These are phyloP conservation scores for Aphidius colemani DNA, from an alignment of 2,888 invertebrate species.

Conservation along the genomic window DNA sequence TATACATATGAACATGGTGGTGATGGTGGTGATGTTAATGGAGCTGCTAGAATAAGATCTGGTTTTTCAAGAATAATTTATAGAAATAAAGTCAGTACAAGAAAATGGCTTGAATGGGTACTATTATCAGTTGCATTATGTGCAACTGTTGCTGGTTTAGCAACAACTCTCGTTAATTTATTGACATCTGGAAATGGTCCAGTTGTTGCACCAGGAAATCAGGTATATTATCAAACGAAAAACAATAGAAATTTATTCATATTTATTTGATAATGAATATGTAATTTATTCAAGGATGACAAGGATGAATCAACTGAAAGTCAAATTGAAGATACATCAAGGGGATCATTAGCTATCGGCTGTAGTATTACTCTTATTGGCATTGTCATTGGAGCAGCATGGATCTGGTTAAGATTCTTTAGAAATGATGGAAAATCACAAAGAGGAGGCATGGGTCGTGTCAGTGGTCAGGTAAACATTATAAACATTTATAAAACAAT, in stretches of 20 bases:
- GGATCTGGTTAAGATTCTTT: conserved; percentile 54
- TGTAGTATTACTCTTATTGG: conserved; percentile 52
- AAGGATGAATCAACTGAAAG: conserved; percentile 4
- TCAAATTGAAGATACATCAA: conserved; percentile 35
- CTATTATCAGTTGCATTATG: conserved; percentile 51
- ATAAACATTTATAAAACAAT: not conserved
- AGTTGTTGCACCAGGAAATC: conserved; percentile 7
- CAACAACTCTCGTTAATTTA: conserved; percentile 50
- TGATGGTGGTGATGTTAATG: conserved; percentile 43
- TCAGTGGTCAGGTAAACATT: conserved; percentile 53
- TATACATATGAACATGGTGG: conserved; percentile 54
- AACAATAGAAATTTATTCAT: not conserved
- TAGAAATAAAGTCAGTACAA: conserved; percentile 54
- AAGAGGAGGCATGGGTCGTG: conserved; percentile 50
- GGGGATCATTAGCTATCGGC: conserved; percentile 50
- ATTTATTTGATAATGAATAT: too few relatives aligned
- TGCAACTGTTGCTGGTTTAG: conserved; percentile 51
- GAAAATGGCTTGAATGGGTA: conserved; percentile 56
- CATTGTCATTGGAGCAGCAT: conserved; percentile 46
- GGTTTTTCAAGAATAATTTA: conserved; percentile 54
- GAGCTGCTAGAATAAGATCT: conserved; percentile 45
- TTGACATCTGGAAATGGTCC: conserved; percentile 39
- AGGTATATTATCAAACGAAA: conserved; percentile 18
- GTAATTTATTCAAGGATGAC: not conserved
- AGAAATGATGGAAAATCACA: conserved; percentile 51